phyloP scores from a whole-genome alignment of 2,888 invertebrate genomes.

The Melanotus villosus region DNA sequence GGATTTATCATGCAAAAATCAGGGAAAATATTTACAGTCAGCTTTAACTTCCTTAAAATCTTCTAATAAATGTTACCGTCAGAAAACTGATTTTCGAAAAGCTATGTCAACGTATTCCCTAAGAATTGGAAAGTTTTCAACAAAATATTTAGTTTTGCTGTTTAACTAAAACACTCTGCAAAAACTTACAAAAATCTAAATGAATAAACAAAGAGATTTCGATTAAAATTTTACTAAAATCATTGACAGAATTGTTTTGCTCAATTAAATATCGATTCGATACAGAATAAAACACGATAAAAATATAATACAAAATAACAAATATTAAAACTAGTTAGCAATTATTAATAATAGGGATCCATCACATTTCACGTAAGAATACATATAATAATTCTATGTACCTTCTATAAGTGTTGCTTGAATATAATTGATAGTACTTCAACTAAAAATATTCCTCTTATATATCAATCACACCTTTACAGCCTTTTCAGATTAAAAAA shows the following conservation, averaged over 20 bases:
- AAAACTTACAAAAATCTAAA: no score
- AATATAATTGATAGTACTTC: constrained; percentile 13
- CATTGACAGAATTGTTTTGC: background rate
- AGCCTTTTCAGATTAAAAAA: constrained; percentile 17
- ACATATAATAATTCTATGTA: constrained; percentile 18
- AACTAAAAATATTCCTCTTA: constrained; percentile 3
- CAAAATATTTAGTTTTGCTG: no score
- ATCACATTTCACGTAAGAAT: constrained; percentile 9
- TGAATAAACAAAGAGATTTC: background rate
- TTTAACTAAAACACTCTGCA: no score
- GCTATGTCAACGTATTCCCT: no score
- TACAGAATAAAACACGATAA: constrained; percentile 6
- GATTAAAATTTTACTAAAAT: background rate
- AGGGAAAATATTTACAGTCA: no score
- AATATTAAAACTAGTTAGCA: constrained; percentile 7
- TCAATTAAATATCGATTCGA: constrained; percentile 20
- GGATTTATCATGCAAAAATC: no score
- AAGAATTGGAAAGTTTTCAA: no score
- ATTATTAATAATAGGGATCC: background rate
- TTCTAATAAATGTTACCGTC: no score
- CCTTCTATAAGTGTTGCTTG: background rate
- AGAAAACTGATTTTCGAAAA: no score
- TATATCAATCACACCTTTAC: constrained; percentile 32
- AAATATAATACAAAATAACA: constrained; percentile 16
- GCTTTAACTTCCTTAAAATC: no score